These are phyloP conservation scores for Bathynomus jamesi DNA, from an alignment of 1,140 invertebrate species.

Conservation along the genomic window DNA sequence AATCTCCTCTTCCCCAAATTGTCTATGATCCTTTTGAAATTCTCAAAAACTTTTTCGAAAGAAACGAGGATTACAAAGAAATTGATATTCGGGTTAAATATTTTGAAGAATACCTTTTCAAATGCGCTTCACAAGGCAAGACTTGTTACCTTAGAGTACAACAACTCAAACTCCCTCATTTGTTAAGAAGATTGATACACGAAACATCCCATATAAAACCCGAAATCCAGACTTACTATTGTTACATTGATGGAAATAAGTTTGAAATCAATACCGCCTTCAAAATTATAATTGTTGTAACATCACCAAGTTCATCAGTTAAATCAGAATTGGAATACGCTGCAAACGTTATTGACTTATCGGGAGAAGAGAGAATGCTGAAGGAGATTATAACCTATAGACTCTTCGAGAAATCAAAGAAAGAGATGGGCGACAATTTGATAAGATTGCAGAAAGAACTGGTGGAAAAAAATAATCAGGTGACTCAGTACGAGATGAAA, in stretches of 20 bases:
- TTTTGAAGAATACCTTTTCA: slow-evolving; percentile 6
- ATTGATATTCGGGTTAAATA: slow-evolving; percentile 13
- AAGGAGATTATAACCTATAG: slow-evolving; percentile 5
- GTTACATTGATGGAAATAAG: neutral
- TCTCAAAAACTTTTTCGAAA: slow-evolving; percentile 17
- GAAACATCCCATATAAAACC: neutral
- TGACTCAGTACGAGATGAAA: slow-evolving; percentile 19
- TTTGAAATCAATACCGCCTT: neutral
- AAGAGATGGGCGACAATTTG: slow-evolving; percentile 13
- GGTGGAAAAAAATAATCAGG: slow-evolving; percentile 13
- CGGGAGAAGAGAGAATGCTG: slow-evolving; percentile 17
- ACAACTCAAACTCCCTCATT: slow-evolving; percentile 13
- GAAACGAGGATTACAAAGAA: slow-evolving; percentile 5
- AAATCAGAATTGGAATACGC: slow-evolving; percentile 9
- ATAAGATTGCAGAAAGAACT: slow-evolving; percentile 22
- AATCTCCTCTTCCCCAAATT: slow-evolving; percentile 18
- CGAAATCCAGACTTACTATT: neutral
- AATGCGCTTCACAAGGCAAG: slow-evolving; percentile 4
- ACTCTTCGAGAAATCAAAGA: slow-evolving; percentile 12
- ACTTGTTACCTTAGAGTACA: slow-evolving; percentile 10
- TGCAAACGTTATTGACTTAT: slow-evolving; percentile 17
- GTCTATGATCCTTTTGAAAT: slow-evolving; percentile 20
- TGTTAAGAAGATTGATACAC: slow-evolving; percentile 7
- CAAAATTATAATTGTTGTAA: neutral
- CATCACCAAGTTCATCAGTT: neutral